Base-by-base conservation (phyloP, 2,888 invertebrate species). In the Oscheius myriophilus region DNA sequence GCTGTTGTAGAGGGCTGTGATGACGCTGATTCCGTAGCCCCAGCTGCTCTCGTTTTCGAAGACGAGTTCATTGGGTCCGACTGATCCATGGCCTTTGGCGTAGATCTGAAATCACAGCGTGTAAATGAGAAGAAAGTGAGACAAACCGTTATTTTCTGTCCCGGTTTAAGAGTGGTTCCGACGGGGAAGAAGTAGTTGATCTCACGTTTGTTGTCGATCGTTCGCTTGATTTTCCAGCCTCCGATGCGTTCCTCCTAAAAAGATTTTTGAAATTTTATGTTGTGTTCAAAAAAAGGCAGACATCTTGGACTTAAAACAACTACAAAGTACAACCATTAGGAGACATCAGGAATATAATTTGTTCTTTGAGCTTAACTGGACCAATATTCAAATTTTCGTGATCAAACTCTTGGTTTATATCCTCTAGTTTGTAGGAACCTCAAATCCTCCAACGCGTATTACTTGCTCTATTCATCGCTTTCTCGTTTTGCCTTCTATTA, bases 1-100 rank as follows among this genome's bases (percentile, higher is more conserved):
- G 33, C 39, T 51, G 39, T 58, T 67, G 58, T 51, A 59, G 41
- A 67, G 52, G 39, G 67, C 25, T 1, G 67, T 67, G 12, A 57
- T 46, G 43, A 67, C 49, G 45, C 42, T 51, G 43, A 58, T 25
- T n/a, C 89, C 89, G 53, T 86, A 83, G 43, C 89, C 89, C 88
- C 87, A 86, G 53, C 75, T 83, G 61, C 71, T 71, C 55, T 83
- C 80, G 14, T 69, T 77, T n/a, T 82, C 76, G 69, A 79, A 76
- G 25, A 87, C 75, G 41, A 86, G 63, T 21, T 75, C 72, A 43
- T 71, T 68, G 9, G 83, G 82, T 64, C 82, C 66, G 26, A 26
- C 18, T 62, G 79, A 80, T 72, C 76, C 85, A 25, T 82, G 78
- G 23, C 82, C 85, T 14, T 86, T 76, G 39, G 87, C 86, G 76